Conservation (phyloP, 2,888 invertebrate species). For the Willowsia nigromaculata region DNA sequence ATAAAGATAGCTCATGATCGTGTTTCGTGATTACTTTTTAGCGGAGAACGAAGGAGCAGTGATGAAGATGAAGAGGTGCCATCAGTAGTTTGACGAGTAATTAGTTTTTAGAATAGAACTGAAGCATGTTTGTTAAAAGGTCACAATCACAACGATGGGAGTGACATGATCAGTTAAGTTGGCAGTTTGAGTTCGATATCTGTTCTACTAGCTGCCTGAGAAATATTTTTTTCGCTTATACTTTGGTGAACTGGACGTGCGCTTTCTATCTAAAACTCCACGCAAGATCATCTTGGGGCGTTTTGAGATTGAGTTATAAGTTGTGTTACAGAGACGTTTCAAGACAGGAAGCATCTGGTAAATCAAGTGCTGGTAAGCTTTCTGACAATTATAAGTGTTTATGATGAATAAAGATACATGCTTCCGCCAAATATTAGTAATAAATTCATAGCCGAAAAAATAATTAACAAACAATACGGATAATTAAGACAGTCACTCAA, state of each 20-base stretch:
- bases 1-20: background rate
- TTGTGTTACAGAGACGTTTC: background rate
- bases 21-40: background rate
- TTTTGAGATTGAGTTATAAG: background rate
- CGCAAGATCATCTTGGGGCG: background rate
- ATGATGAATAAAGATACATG: no score
- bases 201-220: constrained; percentile 31
- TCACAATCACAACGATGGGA: background rate
- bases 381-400: no score
- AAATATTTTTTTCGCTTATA: background rate
- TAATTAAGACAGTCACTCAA: no score
- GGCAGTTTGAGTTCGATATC: constrained; percentile 28
- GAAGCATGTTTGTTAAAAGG: background rate
- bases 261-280: background rate
- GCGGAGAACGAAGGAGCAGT: background rate
- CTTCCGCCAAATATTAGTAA: no score
- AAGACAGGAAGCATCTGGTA: no score
- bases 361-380: no score
- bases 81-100: background rate
- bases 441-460: no score
- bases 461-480: no score
- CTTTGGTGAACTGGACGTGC: background rate
- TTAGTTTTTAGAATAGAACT: no score
- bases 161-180: constrained; percentile 20
- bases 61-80: background rate